phyloP scores from a whole-genome alignment of 2,797 vertebrate species.

The Tinamus major region DNA sequence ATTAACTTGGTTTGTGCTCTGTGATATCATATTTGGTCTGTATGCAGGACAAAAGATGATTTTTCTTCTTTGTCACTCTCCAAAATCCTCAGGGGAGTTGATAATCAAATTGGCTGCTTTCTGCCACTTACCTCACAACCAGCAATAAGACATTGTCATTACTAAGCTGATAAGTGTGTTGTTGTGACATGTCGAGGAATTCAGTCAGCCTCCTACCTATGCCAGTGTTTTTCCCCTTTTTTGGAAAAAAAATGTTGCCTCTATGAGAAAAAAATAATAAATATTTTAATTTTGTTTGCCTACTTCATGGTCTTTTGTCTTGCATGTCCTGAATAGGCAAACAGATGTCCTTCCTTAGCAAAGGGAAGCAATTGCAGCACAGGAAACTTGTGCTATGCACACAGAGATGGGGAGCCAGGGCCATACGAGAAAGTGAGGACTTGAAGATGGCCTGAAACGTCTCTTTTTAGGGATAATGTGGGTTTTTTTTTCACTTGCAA shows the following conservation, averaged over 20 bases:
- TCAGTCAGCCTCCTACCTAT: background rate
- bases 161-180: slow-evolving; percentile 27
- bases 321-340: rapidly evolving
- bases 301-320: background rate
- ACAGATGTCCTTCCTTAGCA: background rate
- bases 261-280: background rate
- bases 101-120: slow-evolving; percentile 53
- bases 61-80: slow-evolving; percentile 59
- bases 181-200: slow-evolving; percentile 1
- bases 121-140: slow-evolving; percentile 63
- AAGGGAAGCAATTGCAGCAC: background rate
- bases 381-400: background rate
- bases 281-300: background rate
- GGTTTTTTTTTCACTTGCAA: background rate
- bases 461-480: background rate
- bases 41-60: slow-evolving; percentile 27
- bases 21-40: slow-evolving; percentile 47
- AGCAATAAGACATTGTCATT: slow-evolving; percentile 35
- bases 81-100: slow-evolving; percentile 49
- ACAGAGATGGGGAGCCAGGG: background rate
- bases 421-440: background rate
- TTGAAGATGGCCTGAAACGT: background rate
- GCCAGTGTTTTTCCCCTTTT: background rate
- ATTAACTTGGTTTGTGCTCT: background rate
- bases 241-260: background rate